phyloP scores from a whole-genome alignment of 2,113 vertebrate species.

The Phylloscopus whistleri region DNA sequence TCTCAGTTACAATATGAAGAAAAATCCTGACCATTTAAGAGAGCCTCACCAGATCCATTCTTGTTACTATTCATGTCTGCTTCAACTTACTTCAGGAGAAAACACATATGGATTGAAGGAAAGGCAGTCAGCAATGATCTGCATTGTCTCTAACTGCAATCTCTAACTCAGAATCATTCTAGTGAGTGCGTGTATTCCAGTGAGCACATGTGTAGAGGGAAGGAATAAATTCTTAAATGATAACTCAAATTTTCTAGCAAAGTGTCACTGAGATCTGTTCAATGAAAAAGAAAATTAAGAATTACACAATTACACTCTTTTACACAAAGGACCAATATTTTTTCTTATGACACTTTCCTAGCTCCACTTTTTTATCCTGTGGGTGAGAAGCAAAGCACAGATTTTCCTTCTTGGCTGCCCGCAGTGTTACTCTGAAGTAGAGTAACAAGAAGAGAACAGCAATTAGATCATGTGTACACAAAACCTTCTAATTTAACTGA shows the following conservation, averaged over 20 bases:
- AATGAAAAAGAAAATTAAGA: not conserved
- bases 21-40: not conserved
- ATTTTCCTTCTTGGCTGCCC: not conserved
- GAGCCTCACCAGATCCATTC: accelerated
- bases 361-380: not conserved
- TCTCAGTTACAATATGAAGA: not conserved
- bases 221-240: not conserved
- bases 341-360: not conserved
- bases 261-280: not conserved
- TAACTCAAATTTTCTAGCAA: not conserved
- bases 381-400: not conserved
- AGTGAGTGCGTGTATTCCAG: not conserved
- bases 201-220: not conserved
- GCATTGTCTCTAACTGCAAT: not conserved
- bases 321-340: not conserved
- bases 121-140: not conserved
- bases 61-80: not conserved
- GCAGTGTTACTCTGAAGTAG: not conserved
- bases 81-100: not conserved
- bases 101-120: not conserved
- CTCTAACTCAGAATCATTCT: not conserved
- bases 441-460: not conserved
- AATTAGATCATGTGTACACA: not conserved
- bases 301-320: not conserved
- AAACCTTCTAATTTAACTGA: not conserved